Evolutionary conservation across 2,888 invertebrate genomes (phyloP).

Genomic region (Punctoribates punctum): DNA sequence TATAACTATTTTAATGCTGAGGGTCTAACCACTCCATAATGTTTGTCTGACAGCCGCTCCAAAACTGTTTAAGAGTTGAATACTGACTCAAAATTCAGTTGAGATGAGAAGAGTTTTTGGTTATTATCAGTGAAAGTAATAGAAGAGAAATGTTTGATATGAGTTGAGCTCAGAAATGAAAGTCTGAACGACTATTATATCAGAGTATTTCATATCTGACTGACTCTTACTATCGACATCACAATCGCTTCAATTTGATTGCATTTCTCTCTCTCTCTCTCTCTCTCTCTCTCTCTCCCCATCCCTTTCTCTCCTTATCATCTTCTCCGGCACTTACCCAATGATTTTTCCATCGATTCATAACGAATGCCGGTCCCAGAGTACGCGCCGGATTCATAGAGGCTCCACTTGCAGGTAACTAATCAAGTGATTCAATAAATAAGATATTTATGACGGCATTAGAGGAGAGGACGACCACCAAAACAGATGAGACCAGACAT

Average conservation of each 20-base stretch:
- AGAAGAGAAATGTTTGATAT: background rate
- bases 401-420: slow-evolving; percentile 63
- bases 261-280: background rate
- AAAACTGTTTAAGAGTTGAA: background rate
- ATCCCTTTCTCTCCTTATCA: too few species aligned
- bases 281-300: too few species aligned
- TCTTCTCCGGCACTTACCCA: slow-evolving; percentile 67
- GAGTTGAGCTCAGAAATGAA: background rate
- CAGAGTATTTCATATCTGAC: slow-evolving; percentile 23
- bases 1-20: slow-evolving; percentile 13
- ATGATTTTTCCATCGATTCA: slow-evolving; percentile 85
- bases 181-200: background rate
- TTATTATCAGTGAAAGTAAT: background rate
- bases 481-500: slow-evolving; percentile 20
- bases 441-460: background rate
- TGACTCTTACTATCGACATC: slow-evolving; percentile 7
- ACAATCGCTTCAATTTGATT: too few species aligned
- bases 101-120: background rate
- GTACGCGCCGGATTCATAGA: slow-evolving; percentile 86
- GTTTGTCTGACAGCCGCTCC: background rate
- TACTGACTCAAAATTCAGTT: slow-evolving; percentile 12
- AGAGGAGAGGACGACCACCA: background rate
- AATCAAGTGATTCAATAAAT: slow-evolving; percentile 36
- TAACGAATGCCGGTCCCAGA: slow-evolving; percentile 83
- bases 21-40: background rate